Percentiles rank a stretch among this genome's conserved stretches.
These are phyloP conservation scores for Peromyscus leucopus DNA, from an alignment of 2,113 vertebrate species.

Conservation along the genomic window DNA sequence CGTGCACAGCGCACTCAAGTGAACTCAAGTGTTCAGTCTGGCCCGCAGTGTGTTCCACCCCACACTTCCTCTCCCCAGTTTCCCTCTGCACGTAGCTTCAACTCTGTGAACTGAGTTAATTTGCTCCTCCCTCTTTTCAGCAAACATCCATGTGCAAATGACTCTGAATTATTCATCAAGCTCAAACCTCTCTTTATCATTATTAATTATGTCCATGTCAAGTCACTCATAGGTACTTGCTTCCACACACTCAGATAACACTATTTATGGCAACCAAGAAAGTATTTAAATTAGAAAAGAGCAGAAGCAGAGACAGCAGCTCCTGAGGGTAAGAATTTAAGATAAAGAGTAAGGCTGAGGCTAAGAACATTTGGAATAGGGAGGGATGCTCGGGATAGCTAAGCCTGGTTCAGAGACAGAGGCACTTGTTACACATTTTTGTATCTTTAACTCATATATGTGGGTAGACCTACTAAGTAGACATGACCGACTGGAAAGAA, in stretches of 20 bases:
- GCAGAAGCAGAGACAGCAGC: not conserved
- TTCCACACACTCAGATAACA: not conserved
- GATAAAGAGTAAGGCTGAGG: not conserved
- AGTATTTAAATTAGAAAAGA: not conserved
- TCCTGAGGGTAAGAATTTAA: not conserved
- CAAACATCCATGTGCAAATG: not conserved
- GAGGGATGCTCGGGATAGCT: too few species aligned
- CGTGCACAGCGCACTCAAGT: not conserved
- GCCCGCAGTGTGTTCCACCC: not conserved
- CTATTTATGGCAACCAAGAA: not conserved
- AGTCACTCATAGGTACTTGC: not conserved
- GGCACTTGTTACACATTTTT: not conserved
- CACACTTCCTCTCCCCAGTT: not conserved
- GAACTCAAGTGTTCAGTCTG: not conserved
- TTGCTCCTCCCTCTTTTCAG: conserved; percentile 39
- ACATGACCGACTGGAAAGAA: not conserved
- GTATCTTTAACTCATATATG: not conserved
- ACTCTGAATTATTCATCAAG: not conserved
- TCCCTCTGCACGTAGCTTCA: not conserved
- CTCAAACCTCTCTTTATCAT: not conserved
- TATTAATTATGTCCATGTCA: not conserved
- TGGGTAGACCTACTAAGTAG: not conserved
- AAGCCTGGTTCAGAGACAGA: not conserved
- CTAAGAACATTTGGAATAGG: not conserved
- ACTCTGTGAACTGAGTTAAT: not conserved